Base-by-base conservation (phyloP, 2,797 vertebrate genomes). In the Rousettus madagascariensis region DNA sequence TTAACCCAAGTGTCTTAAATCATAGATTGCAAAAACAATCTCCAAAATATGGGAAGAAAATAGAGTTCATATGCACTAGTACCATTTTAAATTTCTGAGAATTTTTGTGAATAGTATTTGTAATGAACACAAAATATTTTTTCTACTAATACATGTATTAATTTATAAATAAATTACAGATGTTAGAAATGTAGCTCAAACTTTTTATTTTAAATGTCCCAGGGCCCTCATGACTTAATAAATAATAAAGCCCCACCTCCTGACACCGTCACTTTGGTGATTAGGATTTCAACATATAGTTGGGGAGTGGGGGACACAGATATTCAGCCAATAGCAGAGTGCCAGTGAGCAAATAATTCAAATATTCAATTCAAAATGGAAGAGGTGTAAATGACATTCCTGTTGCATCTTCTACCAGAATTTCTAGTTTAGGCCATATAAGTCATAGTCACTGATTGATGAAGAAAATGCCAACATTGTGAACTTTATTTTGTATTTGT, bases 401-500 rank as follows among this genome's bases (percentile, higher is more conserved):
- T 75, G 10, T 59, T 86, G 33, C 46, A 8, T 91, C 82, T 79
- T 3, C 57, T 46, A 43, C 26, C 33, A 41, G n/a, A 82, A 77
- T 57, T 83, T 89, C 11, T 30, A 83, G 26, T 83, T 78, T 82
- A 7, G 33, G 19, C 33, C 55, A 3, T 84, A 1, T 72, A 87
- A 77, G n/a, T 72, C 63, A 30, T 20, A 78, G 41, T 90, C 15
- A 63, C n/a, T 51, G 17, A 71, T 83, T 43, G 22, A 68, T 90
- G 26, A 74, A 94, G 38, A 78, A 83, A 71, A 61, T 57, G 10
- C 91, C 26, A 57, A 65, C 30, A n/a, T 10, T 82, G 19, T 88
- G 61, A 83, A 87, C 16, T 91, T 91, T 68, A 55, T 90, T 90
- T 77, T 94, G 61, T 78, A 43, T 86, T 75, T 94, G 20, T 94